phyloP scores from a whole-genome alignment of 2,113 vertebrate genomes.

The Otolemur garnettii region DNA sequence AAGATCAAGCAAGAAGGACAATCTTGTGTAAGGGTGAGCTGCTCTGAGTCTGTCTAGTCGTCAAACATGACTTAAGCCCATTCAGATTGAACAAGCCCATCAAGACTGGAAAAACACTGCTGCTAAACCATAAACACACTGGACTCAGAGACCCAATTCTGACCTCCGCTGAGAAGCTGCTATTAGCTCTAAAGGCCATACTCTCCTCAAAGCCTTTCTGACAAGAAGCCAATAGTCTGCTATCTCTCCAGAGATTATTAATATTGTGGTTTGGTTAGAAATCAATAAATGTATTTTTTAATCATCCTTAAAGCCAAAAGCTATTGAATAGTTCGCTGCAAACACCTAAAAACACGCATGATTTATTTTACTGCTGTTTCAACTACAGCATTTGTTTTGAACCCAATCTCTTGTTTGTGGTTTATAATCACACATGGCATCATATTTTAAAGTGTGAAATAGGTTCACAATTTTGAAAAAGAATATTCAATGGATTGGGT shows the following conservation, averaged over 20 bases:
- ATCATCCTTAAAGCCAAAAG: slow-evolving; percentile 68
- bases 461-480: slow-evolving; percentile 31
- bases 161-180: neutral
- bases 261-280: slow-evolving; percentile 62
- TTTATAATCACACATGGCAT: slow-evolving; percentile 35
- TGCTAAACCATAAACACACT: neutral
- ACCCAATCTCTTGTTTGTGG: slow-evolving; percentile 18
- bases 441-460: slow-evolving; percentile 58
- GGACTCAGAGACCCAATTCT: neutral
- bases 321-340: slow-evolving; percentile 41
- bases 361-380: slow-evolving; percentile 54
- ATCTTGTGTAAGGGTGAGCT: neutral
- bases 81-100: neutral
- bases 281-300: slow-evolving; percentile 71
- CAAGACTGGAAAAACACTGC: neutral
- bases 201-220: slow-evolving; percentile 38
- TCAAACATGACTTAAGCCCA: neutral
- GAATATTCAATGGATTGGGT: neutral
- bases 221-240: slow-evolving; percentile 62
- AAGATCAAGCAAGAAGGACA: neutral
- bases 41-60: neutral
- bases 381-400: slow-evolving; percentile 41
- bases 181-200: slow-evolving; percentile 5
- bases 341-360: neutral
- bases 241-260: slow-evolving; percentile 56